Evolutionary conservation across 2,888 invertebrate genomes (phyloP), one percentile per base, ranked within the genome.

Genomic region (Brenthis hecate): DNA sequence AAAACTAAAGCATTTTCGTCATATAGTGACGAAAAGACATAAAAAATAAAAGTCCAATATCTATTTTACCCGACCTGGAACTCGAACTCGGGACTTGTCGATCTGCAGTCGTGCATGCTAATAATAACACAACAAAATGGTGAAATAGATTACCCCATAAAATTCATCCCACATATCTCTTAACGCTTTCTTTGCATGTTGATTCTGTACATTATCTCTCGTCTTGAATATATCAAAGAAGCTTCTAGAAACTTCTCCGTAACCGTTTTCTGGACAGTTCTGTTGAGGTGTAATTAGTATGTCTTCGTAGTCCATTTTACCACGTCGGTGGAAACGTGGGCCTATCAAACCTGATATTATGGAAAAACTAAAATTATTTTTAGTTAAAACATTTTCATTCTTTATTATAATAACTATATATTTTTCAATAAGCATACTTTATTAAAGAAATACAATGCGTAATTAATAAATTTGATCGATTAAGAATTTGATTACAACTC

Each of bases 241-340:
- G n/a, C 50, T 36, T 61, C 87, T 88, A 6, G 87, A 86, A 48
- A 87, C 86, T 58, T 87, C 89, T 0, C 88, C 91, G 70, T 90
- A 93, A 50, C 94, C 94, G 61, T 93, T 92, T n/a, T 91, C 89
- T 0, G 82, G 76, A 50, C 86, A 87, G 74, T 94, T 94, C 80
- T 94, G 94, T 14, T 86, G 78, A 32, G 91, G 88, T 0, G 93
- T 93, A n/a, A 94, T 84, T 0, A 95, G 75, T 8, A 95, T 88
- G 57, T 95, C 95, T 74, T 95, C 94, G 77, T 91, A 94, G 67
- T 95, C 95, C 95, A 95, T 95, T 1, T 93, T 87, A 23, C 84
- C 81, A 4, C 81, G 78, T 19, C 94, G 93, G 72, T 92, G 85
- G 73, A 95, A 92, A 51, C 95, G 84, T 0, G 94, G 85, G 0